These are phyloP conservation scores for Latrodectus elegans DNA, from an alignment of 2,888 invertebrate genomes.

Conservation along the genomic window DNA sequence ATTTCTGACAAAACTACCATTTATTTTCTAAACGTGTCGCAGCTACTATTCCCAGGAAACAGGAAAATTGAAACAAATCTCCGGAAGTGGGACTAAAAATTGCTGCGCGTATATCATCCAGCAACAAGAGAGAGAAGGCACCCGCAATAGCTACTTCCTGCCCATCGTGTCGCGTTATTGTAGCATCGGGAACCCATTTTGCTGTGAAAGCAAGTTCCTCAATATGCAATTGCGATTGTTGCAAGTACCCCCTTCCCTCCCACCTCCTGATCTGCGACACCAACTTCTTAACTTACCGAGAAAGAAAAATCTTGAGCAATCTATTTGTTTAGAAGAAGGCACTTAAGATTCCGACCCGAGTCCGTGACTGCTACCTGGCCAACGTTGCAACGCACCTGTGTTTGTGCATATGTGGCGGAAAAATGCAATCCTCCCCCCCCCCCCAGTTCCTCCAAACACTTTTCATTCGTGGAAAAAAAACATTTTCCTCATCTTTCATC, in stretches of 20 bases:
- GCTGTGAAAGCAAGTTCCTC: background rate
- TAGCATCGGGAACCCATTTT: no score
- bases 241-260: background rate
- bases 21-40: no score
- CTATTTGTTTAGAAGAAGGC: conserved; percentile 37
- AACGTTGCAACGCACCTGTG: conserved; percentile 23
- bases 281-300: conserved; percentile 1
- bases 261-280: conserved; percentile 10
- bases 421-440: background rate
- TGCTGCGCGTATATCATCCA: no score
- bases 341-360: conserved; percentile 29
- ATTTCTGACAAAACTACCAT: no score
- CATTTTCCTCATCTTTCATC: background rate
- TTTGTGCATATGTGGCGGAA: conserved; percentile 14
- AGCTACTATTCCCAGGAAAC: no score
- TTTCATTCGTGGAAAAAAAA: background rate
- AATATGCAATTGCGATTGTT: conserved; percentile 25
- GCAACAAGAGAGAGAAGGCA: background rate
- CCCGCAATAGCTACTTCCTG: background rate
- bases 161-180: background rate
- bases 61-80: no score
- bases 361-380: conserved; percentile 1
- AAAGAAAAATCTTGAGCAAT: conserved; percentile 31
- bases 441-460: background rate
- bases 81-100: no score